Evolutionary conservation across 2,888 invertebrate genomes (phyloP).

Genomic region (Euzetes globulus): DNA sequence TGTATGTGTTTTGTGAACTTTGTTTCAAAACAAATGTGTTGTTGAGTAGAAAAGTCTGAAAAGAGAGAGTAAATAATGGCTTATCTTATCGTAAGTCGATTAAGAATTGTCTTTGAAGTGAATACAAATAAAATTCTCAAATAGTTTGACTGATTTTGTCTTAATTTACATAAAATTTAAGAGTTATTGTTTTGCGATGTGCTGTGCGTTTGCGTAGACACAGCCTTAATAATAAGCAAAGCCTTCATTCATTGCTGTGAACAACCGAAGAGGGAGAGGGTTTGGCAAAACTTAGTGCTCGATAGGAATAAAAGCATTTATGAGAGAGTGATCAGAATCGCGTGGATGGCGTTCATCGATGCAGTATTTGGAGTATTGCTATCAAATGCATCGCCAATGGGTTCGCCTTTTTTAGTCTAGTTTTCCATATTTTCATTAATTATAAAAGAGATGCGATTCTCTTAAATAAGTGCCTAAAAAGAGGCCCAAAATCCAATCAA

Average conservation of each 20-base stretch:
- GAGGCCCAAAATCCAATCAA: not conserved
- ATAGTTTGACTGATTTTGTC: not conserved
- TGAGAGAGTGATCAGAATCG: slow-evolving; percentile 9
- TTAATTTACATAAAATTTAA: not conserved
- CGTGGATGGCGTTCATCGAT: slow-evolving; percentile 18
- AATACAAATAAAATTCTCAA: not conserved
- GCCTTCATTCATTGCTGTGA: not conserved
- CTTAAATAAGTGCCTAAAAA: not conserved
- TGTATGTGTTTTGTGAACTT: not conserved
- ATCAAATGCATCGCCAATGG: slow-evolving; percentile 1
- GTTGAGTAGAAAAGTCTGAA: no score
- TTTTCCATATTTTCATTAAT: not conserved
- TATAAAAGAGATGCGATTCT: not conserved
- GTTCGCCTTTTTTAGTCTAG: not conserved
- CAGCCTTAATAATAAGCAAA: not conserved
- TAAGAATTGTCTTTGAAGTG: not conserved
- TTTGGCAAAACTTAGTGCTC: not conserved
- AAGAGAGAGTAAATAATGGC: no score
- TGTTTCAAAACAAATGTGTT: not conserved
- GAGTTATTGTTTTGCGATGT: not conserved
- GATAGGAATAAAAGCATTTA: not conserved
- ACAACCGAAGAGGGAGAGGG: not conserved
- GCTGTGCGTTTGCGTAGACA: not conserved
- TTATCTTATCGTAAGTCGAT: no score
- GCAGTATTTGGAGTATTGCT: not conserved